Conservation (phyloP, 2,113 vertebrate genomes). For the Petrocephalus microphthalmus region DNA sequence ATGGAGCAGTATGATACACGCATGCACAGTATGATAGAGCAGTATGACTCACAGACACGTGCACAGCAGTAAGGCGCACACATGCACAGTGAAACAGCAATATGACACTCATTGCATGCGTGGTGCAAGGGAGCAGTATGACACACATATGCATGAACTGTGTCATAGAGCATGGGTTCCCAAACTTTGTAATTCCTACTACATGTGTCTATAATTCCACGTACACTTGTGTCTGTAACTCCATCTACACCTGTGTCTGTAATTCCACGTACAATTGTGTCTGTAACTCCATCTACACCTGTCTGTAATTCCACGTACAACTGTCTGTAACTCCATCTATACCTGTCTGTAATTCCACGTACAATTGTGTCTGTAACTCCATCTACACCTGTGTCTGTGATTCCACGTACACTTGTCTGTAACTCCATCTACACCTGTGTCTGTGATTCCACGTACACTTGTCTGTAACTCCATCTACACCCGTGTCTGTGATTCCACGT, state of each 20-base stretch:
- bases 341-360: too few relatives aligned
- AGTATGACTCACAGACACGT: neutral
- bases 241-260: neutral
- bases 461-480: too few relatives aligned
- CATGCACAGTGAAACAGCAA: too few relatives aligned
- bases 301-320: neutral
- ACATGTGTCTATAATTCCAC: neutral
- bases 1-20: neutral
- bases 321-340: neutral
- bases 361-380: neutral
- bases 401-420: too few relatives aligned
- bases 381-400: neutral
- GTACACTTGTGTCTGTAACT: neutral
- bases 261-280: neutral
- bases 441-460: too few relatives aligned
- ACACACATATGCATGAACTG: neutral
- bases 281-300: neutral
- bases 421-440: too few relatives aligned
- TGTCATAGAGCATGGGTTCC: too few relatives aligned
- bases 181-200: neutral
- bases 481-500: too few relatives aligned
- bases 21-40: neutral
- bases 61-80: neutral
- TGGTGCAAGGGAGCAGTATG: neutral
- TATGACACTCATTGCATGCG: too few relatives aligned